These are phyloP conservation scores for Rhegmatorhina hoffmannsi DNA, from an alignment of 2,113 vertebrate species.

Conservation along the genomic window DNA sequence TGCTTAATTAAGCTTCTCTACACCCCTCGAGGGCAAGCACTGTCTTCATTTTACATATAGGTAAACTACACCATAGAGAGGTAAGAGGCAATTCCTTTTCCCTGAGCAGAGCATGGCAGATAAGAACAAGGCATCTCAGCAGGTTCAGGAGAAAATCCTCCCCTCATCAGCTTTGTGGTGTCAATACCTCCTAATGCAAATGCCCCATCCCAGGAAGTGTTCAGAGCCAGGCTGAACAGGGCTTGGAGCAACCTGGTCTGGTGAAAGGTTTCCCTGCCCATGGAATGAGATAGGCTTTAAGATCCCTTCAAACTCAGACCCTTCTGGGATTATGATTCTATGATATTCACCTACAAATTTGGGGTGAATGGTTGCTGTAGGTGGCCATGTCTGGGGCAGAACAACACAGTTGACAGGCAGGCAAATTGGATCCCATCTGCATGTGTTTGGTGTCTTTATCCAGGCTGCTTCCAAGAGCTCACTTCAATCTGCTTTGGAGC, in stretches of 20 bases:
- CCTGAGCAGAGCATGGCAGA: not conserved
- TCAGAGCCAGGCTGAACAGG: not conserved
- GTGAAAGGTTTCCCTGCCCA: not conserved
- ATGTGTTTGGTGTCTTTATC: not conserved
- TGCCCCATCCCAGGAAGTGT: not conserved
- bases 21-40: not conserved
- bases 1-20: constrained; percentile 46
- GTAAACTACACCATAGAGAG: not conserved
- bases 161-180: not conserved
- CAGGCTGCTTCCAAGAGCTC: not conserved
- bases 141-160: not conserved
- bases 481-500: not conserved
- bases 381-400: too few species aligned
- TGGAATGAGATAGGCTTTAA: not conserved
- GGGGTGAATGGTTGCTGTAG: rapidly evolving
- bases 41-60: constrained; percentile 37
- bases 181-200: not conserved
- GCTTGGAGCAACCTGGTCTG: not conserved
- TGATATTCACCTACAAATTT: not conserved
- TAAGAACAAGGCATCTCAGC: not conserved
- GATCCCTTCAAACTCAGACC: not conserved
- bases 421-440: not conserved
- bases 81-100: not conserved
- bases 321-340: not conserved
- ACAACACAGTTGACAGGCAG: rapidly evolving